phyloP scores from a whole-genome alignment of 2,113 vertebrate species.

The Setophaga petechia region DNA sequence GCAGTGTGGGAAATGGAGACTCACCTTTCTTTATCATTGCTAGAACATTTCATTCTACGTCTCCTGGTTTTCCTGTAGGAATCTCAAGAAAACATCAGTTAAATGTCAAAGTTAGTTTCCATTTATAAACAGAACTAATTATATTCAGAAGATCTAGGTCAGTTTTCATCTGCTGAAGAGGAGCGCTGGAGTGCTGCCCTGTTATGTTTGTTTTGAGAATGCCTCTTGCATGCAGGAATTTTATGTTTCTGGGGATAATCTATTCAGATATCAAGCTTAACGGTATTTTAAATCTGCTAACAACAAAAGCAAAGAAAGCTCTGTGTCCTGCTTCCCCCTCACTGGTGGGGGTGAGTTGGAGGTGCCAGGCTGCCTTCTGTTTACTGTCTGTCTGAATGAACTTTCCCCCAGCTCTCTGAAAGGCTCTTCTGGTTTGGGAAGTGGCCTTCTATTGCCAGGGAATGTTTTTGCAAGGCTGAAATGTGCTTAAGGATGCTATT shows the following conservation, averaged over 20 bases:
- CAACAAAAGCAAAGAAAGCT: not conserved
- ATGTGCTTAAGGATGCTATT: conserved; percentile 38
- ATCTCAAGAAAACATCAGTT: conserved; percentile 32
- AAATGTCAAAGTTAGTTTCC: conserved; percentile 57
- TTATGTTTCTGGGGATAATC: not conserved
- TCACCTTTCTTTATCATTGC: not conserved
- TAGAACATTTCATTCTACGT: not conserved
- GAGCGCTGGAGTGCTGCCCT: not conserved
- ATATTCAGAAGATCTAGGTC: conserved; percentile 57
- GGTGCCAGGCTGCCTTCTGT: conserved; percentile 31
- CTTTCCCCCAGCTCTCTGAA: conserved; percentile 17
- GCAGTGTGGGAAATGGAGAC: not conserved
- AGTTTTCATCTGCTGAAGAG: conserved; percentile 34
- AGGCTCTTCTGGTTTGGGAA: conserved; percentile 32
- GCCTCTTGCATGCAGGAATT: not conserved
- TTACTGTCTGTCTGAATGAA: conserved; percentile 1
- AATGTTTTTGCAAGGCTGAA: conserved; percentile 45
- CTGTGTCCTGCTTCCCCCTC: not conserved
- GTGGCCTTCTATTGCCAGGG: conserved; percentile 11
- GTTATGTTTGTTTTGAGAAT: not conserved
- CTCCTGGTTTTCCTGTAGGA: not conserved
- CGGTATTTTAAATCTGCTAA: not conserved
- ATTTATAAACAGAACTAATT: conserved; percentile 60
- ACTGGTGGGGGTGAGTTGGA: not conserved
- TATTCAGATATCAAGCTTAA: not conserved